Evolutionary conservation across 30 jellyfish, hydroid and myxozoan species (phyloP).

Genomic region (Aurelia sp.): DNA sequence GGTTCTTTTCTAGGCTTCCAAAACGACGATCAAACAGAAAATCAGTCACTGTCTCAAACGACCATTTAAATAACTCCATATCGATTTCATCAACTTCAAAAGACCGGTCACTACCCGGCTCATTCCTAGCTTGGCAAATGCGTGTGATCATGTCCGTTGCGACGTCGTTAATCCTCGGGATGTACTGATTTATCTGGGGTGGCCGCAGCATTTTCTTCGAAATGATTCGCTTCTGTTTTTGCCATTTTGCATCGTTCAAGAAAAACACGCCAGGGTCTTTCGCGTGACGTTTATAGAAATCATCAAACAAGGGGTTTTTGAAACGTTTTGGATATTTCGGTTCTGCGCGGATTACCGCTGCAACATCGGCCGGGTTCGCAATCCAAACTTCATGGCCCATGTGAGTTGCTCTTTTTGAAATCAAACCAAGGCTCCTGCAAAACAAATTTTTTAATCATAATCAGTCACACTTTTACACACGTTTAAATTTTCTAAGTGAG

Average conservation of each 20-base stretch:
- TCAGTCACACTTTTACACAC: too few relatives aligned
- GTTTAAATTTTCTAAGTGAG: too few relatives aligned
- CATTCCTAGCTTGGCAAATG: constrained; percentile 26
- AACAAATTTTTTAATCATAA: not conserved
- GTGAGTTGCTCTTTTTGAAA: constrained; percentile 5
- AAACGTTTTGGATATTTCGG: constrained; percentile 60
- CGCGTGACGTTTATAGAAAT: constrained; percentile 6
- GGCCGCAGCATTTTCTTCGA: constrained; percentile 77
- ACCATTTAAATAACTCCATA: constrained; percentile 75
- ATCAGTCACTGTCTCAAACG: constrained; percentile 76
- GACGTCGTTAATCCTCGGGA: constrained; percentile 48
- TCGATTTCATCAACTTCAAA: constrained; percentile 63
- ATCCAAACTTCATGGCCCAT: constrained; percentile 31
- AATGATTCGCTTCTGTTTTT: constrained; percentile 45
- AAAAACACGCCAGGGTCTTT: constrained; percentile 84
- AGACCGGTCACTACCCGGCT: not conserved
- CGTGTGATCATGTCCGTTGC: constrained; percentile 49
- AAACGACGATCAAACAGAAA: constrained; percentile 64
- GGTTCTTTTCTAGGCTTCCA: constrained; percentile 45
- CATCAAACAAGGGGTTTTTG: constrained; percentile 19
- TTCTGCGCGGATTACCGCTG: constrained; percentile 56
- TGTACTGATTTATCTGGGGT: constrained; percentile 40
- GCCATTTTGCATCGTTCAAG: constrained; percentile 73
- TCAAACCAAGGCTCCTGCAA: constrained; percentile 56
- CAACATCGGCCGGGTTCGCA: constrained; percentile 49